Evolutionary conservation across 1,140 invertebrate species (phyloP), one percentile per base, ranked within the genome.

Genomic region (Dendroctonus valens): DNA sequence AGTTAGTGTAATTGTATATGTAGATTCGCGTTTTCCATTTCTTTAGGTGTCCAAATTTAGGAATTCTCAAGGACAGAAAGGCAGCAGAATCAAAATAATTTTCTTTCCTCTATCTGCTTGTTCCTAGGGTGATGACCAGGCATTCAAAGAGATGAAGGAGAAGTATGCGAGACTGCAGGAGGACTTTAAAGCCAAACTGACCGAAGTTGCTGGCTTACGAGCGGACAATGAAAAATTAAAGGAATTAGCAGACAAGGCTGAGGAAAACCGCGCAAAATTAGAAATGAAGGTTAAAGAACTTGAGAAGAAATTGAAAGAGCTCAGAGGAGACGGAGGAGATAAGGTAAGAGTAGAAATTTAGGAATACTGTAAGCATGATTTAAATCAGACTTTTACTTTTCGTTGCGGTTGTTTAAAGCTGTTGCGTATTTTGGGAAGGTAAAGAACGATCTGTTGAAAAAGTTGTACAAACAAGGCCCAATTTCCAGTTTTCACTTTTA

Each of bases 101-200:
- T 26, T 26, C 26, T 1, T 26, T 26, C 26, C 12, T 40, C 41
- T 12, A 42, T 15, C 2, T 12, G n/a, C 5, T 38, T 12, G 11
- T 9, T 41, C n/a, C 8, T 60, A 60, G 58, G 59, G 59, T 8
- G 59, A 62, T 3, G 59, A 62, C 26, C 59, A 62, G 40, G 38
- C 40, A 12, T 64, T 55, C 41, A 54, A 49, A 55, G 64, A 53
- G 12, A 7, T 52, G 37, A 66, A 59, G 78, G 80, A 68, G 78
- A 79, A 86, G 74, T 85, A 86, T 52, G 75, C 74, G 8, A 75
- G 79, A 40, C 74, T 86, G 5, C 83, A 84, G 69, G 82, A 85
- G 62, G 83, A 86, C 71, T 85, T 83, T 63, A 84, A 81, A 70
- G 79, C 72, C 38, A 86, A 86, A 75, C 67, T 85, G 37, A 80